These are phyloP conservation scores for Pseudonaja textilis DNA, from an alignment of 2,113 vertebrate genomes.

Conservation along the genomic window DNA sequence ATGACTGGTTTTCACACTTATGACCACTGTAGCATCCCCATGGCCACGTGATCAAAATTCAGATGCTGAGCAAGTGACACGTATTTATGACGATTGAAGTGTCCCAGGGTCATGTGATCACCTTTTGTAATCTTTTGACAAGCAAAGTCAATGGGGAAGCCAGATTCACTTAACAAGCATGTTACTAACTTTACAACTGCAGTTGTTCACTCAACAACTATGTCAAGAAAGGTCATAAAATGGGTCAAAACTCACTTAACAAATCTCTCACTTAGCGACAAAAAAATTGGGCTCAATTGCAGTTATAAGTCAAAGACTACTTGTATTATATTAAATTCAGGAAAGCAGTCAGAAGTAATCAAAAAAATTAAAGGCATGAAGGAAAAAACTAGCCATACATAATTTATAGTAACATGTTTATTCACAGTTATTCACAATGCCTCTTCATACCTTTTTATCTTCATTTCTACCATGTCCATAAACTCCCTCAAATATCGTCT, in stretches of 20 bases:
- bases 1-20: background rate
- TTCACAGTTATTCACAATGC: background rate
- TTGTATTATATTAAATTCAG: background rate
- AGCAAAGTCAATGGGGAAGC: background rate
- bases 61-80: background rate
- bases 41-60: background rate
- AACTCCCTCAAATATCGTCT: background rate
- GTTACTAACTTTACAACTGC: background rate
- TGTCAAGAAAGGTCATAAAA: background rate
- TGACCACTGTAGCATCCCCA: background rate
- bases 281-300: background rate
- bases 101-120: background rate
- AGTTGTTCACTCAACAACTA: background rate
- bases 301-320: background rate
- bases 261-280: background rate
- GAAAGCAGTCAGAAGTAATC: background rate
- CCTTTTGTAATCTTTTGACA: background rate
- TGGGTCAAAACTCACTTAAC: background rate
- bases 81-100: background rate
- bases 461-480: background rate
- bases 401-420: background rate
- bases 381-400: background rate
- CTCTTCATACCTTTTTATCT: background rate
- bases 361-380: background rate
- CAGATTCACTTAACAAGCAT: background rate